phyloP scores from a whole-genome alignment of 30 jellyfish, hydroid and myxozoan species.

The Nemopilema nomurai region DNA sequence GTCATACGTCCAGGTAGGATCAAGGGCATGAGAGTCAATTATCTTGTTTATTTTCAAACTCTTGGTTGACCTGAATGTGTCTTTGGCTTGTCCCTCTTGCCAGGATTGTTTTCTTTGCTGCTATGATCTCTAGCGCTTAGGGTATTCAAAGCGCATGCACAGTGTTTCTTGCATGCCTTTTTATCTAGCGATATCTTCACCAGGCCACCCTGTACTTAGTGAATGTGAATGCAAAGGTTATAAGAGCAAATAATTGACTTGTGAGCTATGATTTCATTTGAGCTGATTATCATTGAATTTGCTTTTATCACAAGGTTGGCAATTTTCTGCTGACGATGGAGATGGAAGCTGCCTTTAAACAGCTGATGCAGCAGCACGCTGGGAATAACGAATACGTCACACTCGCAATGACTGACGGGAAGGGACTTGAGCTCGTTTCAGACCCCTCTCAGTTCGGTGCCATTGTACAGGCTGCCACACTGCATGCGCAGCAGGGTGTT shows the following conservation, averaged over 20 bases:
- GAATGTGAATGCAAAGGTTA: too few species aligned
- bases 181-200: too few species aligned
- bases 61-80: not conserved
- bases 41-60: not conserved
- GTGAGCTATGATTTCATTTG: not conserved
- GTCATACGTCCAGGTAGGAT: conserved; percentile 45
- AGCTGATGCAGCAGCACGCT: conserved; percentile 64
- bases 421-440: conserved; percentile 63
- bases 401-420: conserved; percentile 65
- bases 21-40: not conserved
- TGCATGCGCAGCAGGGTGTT: conserved; percentile 14
- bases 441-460: conserved; percentile 73
- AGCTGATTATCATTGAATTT: not conserved
- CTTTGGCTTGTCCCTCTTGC: too few species aligned
- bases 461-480: conserved; percentile 61
- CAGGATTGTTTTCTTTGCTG: too few species aligned
- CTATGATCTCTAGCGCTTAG: too few species aligned
- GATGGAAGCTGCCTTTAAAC: conserved; percentile 73
- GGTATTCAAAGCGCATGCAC: too few species aligned
- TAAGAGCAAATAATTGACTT: not conserved
- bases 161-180: too few species aligned
- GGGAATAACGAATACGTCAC: conserved; percentile 66
- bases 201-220: too few species aligned
- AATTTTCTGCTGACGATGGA: conserved; percentile 52
- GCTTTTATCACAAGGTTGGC: conserved; percentile 46